phyloP scores from a whole-genome alignment of 2,113 vertebrate species.

The Gymnocephalus cernua region DNA sequence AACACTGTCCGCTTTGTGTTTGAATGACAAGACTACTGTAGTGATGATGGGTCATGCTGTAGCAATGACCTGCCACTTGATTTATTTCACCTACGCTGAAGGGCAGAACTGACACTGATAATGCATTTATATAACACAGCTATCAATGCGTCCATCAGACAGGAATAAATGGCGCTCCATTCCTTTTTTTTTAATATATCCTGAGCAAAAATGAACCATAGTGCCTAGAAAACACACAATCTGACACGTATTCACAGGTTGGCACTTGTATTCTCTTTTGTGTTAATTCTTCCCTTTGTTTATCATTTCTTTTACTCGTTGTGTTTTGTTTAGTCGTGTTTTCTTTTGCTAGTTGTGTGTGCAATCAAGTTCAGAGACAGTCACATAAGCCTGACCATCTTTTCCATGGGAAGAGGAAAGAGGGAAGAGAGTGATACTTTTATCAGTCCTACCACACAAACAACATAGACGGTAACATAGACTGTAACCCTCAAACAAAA shows the following conservation, averaged over 20 bases:
- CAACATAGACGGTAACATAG: slow-evolving; percentile 3
- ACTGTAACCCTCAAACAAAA: neutral
- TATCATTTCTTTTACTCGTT: neutral
- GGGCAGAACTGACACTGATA: neutral
- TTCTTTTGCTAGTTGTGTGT: neutral
- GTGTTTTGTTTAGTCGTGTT: neutral
- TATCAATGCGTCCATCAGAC: slow-evolving; percentile 2
- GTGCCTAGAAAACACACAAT: neutral
- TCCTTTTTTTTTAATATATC: neutral
- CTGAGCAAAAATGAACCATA: neutral
- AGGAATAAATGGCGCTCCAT: neutral
- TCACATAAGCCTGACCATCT: neutral
- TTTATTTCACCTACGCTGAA: neutral
- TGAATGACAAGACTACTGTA: neutral
- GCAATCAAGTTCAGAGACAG: neutral
- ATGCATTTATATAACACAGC: neutral
- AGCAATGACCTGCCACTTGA: neutral
- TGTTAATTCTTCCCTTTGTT: neutral
- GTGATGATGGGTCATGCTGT: neutral
- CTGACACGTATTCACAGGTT: neutral
- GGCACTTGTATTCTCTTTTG: neutral
- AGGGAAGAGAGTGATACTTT: slow-evolving; percentile 4
- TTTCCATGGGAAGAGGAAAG: slow-evolving; percentile 34
- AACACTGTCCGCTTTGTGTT: slow-evolving; percentile 2
- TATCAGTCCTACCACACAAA: slow-evolving; percentile 8